Percentiles rank a stretch among this genome's conserved stretches.
Evolutionary conservation across 2,797 vertebrate genomes (phyloP).

Genomic region (Microctenopoma lineatum): DNA sequence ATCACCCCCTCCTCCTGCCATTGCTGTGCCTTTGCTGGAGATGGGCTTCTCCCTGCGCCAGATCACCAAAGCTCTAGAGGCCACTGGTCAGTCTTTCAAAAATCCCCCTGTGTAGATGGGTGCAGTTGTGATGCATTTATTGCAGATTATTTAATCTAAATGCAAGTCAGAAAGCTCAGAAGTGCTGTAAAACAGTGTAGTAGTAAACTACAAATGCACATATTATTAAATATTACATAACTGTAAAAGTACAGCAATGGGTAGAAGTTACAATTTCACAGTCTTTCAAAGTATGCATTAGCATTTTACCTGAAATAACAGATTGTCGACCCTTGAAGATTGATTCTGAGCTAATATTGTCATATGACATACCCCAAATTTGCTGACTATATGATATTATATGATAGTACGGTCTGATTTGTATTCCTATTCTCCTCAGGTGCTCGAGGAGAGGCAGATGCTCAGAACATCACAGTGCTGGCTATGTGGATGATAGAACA

Average conservation of each 20-base stretch:
- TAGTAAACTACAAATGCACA: too few relatives aligned
- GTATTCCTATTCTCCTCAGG: conserved; percentile 73
- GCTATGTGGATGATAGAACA: conserved; percentile 99
- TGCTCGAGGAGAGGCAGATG: conserved; percentile 93
- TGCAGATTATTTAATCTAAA: background rate
- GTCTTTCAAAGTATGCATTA: too few relatives aligned
- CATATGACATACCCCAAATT: too few relatives aligned
- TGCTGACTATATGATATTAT: too few relatives aligned
- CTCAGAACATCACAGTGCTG: conserved; percentile 97
- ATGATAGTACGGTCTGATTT: too few relatives aligned
- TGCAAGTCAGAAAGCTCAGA: background rate
- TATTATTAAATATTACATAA: too few relatives aligned
- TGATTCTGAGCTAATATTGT: too few relatives aligned
- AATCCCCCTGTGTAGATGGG: background rate
- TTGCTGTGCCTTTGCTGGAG: conserved; percentile 94
- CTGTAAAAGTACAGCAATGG: too few relatives aligned
- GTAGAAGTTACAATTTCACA: too few relatives aligned
- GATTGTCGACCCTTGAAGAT: too few relatives aligned
- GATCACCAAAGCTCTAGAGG: conserved; percentile 97
- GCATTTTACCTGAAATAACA: too few relatives aligned
- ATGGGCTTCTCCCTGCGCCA: conserved; percentile 98
- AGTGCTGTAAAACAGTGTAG: background rate
- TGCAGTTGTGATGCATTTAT: background rate
- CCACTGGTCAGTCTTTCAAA: conserved; percentile 86
- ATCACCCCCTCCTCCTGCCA: conserved; percentile 96